Base-by-base conservation (phyloP, 2,113 vertebrate genomes). In the Cinclus cinclus region DNA sequence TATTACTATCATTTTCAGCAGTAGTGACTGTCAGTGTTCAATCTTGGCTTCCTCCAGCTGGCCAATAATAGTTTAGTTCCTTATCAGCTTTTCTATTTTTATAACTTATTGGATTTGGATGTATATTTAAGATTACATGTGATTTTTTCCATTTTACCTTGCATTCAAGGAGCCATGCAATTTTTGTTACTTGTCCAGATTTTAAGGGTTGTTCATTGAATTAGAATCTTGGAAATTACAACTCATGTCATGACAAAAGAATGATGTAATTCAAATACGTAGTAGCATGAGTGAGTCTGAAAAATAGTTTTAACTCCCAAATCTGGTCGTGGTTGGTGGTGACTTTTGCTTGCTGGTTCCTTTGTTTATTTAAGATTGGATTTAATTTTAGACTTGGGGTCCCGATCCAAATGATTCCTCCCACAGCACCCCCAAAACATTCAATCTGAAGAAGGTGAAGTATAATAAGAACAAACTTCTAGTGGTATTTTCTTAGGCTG, bases 11-110 rank as follows among this genome's bases (percentile, higher is more conserved):
- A 23, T 79, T 95, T 92, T 67, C 46, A 87, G 42, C 58, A 64
- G 69, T 23, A 67, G 58, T 28, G 68, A 75, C 73, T 58, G 62
- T 50, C 77, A 60, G 56, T 55, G 56, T 86, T 94, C 63, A 94
- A 7, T 91, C 78, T 91, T 65, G 27, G 35, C 30, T 94, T 87
- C 81, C 35, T 85, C 42, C 78, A 69, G 67, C n/a, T 95, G 84
- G 62, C 74, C 91, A 91, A 39, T 85, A 83, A n/a, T 58, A 69
- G 86, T 87, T 94, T 50, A 59, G 53, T 59, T 91, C 87, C 89
- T 93, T 94, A 92, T 94, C 92, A 82, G 19, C 33, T 94, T 84
- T 94, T 87, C 92, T 81, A 78, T 93, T 94, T 96, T 92, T 94
- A 58, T 78, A 93, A 64, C 63, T 83, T 91, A 94, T 31, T 92